Percentiles rank a stretch among this genome's conserved stretches.
Conservation (phyloP, 2,113 vertebrate genomes). For the Mirza zaza region DNA sequence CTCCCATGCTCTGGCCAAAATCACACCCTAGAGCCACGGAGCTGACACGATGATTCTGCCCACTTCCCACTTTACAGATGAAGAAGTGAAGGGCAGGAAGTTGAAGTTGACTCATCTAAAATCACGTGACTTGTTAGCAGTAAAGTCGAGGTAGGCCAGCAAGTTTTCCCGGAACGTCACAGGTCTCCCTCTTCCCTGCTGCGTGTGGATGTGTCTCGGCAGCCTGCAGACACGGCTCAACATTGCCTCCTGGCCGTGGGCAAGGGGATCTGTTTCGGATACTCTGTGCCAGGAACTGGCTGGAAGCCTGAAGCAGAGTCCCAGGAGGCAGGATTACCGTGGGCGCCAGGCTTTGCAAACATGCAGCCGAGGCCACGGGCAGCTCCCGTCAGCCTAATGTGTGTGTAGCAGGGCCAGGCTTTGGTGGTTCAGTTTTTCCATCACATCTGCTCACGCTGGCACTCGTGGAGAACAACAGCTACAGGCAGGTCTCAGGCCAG, state of each 20-base stretch:
- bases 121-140: too few species aligned
- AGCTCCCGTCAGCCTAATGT: rapidly evolving
- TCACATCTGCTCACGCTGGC: background rate
- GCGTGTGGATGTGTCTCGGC: rapidly evolving
- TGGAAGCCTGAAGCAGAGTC: background rate
- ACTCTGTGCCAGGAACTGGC: rapidly evolving
- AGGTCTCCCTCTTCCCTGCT: background rate
- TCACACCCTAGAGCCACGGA: rapidly evolving
- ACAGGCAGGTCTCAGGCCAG: background rate
- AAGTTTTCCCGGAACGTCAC: rapidly evolving
- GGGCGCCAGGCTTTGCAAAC: rapidly evolving
- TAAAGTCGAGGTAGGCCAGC: background rate
- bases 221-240: rapidly evolving
- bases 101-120: rapidly evolving
- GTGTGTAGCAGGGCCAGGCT: rapidly evolving
- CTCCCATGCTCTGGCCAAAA: background rate
- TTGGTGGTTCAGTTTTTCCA: background rate
- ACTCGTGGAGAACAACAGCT: too few species aligned
- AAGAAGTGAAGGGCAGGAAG: background rate
- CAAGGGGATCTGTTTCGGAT: background rate
- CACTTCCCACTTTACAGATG: too few species aligned
- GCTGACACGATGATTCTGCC: rapidly evolving
- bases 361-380: rapidly evolving
- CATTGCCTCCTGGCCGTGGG: rapidly evolving
- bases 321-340: rapidly evolving